Evolutionary conservation across 1,140 invertebrate species (phyloP).

Genomic region (Laupala kohalensis): DNA sequence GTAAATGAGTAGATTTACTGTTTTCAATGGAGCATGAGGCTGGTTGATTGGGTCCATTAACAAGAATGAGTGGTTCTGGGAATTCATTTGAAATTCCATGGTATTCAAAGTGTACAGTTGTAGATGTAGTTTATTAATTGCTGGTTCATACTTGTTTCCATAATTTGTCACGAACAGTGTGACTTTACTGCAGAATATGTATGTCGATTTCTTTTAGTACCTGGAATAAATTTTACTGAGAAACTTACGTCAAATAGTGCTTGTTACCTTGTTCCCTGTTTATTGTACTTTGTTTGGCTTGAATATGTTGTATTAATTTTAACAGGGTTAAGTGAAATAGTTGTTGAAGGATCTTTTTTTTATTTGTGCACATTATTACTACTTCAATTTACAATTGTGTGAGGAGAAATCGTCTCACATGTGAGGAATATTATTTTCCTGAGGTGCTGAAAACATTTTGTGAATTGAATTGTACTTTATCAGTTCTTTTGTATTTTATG

Average conservation of each 20-base stretch:
- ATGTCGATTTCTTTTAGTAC: not conserved
- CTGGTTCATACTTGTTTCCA: not conserved
- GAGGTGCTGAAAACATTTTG: no score
- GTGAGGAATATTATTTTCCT: no score
- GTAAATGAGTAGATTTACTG: not conserved
- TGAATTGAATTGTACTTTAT: no score
- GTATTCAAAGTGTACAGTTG: not conserved
- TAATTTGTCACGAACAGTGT: not conserved
- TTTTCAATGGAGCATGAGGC: conserved; percentile 4
- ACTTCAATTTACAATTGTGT: no score
- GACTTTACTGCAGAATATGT: not conserved
- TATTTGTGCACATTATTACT: no score
- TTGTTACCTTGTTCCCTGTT: no score
- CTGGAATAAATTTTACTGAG: conserved; percentile 1
- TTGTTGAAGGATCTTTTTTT: no score
- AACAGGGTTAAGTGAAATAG: no score
- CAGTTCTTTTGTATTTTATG: no score
- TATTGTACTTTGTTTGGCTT: no score
- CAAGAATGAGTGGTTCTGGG: conserved; percentile 7
- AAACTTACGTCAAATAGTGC: not conserved
- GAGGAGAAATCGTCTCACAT: no score
- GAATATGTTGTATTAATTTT: no score
- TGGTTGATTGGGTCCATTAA: conserved; percentile 9
- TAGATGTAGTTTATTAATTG: not conserved
- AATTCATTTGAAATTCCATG: conserved; percentile 3